A percentile compares a stretch with the other conserved stretches of the same genome.
phyloP scores from a whole-genome alignment of 2,113 vertebrate genomes.

The Gambusia holbrooki region DNA sequence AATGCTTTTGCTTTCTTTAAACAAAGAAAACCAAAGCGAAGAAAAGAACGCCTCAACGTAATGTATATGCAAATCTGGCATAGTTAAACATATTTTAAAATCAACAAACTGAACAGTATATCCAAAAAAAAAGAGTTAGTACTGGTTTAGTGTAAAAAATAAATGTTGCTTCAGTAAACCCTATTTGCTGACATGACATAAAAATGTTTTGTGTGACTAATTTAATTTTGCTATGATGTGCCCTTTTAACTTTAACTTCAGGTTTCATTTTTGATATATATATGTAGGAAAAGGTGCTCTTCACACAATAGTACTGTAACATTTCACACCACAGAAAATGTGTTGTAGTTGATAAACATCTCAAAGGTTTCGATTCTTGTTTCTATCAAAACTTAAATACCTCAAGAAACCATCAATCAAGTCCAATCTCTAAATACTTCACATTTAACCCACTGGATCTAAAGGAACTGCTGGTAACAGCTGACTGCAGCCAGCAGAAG shows the following conservation, averaged over 20 bases:
- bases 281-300: not conserved
- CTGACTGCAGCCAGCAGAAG: not conserved
- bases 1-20: slow-evolving; percentile 15
- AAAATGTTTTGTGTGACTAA: too few relatives aligned
- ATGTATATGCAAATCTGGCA: not conserved
- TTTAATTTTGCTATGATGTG: too few relatives aligned
- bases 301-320: not conserved
- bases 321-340: not conserved
- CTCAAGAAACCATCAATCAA: not conserved
- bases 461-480: not conserved
- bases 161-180: too few relatives aligned
- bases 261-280: not conserved
- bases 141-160: too few relatives aligned
- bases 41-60: not conserved
- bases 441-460: not conserved
- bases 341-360: not conserved
- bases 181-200: too few relatives aligned
- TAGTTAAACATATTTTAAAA: slow-evolving; percentile 5
- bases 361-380: not conserved
- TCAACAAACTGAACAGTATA: slow-evolving; percentile 6
- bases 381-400: not conserved
- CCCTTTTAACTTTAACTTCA: too few relatives aligned
- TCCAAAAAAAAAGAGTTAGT: not conserved
- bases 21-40: not conserved
- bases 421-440: not conserved